Base-by-base conservation (phyloP, 2,113 vertebrate genomes). In the Lota lota region DNA sequence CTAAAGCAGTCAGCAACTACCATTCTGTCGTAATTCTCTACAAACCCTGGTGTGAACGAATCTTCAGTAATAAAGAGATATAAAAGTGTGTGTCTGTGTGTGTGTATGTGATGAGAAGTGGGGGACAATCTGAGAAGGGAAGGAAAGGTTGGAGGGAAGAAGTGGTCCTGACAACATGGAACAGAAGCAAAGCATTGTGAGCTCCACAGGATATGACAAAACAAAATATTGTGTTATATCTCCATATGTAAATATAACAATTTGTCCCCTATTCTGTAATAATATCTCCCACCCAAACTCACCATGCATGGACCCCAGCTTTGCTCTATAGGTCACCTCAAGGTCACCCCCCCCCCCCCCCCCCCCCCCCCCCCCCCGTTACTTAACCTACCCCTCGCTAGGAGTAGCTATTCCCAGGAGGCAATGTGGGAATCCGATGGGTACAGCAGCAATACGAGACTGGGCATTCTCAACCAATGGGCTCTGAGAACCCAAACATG, bases 161-260 rank as follows among this genome's bases (percentile, higher is more conserved):
- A 18, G 20, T 11, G n/a, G 57, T 20, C 57, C n/a, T 10, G 57
- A 57, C 63, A 59, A 62, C 19, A 68, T 47, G 1, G 11, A 70
- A 78, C n/a, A 1, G 22, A 79, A 81, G 77, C 67, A 81, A 79
- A 80, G 75, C 79, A 75, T 66, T 65, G 67, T 68, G 76, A 86
- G 84, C 65, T 84, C 84, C 87, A 88, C 87, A 83, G 84, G 80
- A 82, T 72, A 76, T 19, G 4, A 63, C 57, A 73, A 73, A 71
- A 79, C 57, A 63, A 74, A 75, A 64, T 3, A 8, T 51, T 58
- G 16, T 24, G 47, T 40, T 19, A 70, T 69, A 68, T 61, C 61
- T 21, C 21, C 28, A 36, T 33, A 36, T 50, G 28, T 20, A 59
- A 22, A 54, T 21, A 64, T 68, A 74, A 67, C 67, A 77, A 60